Evolutionary conservation across 1,140 invertebrate species (phyloP).

Genomic region (Drosophila auraria): DNA sequence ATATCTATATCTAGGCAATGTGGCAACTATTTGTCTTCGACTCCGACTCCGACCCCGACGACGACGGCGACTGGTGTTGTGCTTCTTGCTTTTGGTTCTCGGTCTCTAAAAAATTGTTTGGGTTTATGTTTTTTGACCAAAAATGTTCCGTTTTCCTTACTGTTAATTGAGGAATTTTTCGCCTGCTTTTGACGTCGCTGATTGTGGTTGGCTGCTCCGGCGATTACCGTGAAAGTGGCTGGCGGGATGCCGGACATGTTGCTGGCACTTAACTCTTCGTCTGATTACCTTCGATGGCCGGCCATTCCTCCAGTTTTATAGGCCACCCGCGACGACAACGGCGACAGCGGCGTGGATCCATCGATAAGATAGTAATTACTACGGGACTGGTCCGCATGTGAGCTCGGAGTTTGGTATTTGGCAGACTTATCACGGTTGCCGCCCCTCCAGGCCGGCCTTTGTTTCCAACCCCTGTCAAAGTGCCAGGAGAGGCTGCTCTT

Average conservation of each 20-base stretch:
- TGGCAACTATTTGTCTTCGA: slow-evolving; percentile 60
- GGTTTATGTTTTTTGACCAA: slow-evolving; percentile 23
- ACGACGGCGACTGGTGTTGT: slow-evolving; percentile 16
- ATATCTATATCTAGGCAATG: slow-evolving; percentile 64
- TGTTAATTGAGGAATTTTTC: slow-evolving; percentile 13
- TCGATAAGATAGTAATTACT: slow-evolving; percentile 75
- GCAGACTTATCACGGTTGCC: slow-evolving; percentile 26
- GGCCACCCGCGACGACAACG: slow-evolving; percentile 21
- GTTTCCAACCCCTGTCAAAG: slow-evolving; percentile 6
- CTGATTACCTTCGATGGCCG: slow-evolving; percentile 19
- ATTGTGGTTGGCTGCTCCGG: slow-evolving; percentile 40
- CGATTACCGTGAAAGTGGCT: slow-evolving; percentile 62
- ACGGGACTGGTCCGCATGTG: slow-evolving; percentile 22
- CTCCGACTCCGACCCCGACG: slow-evolving; percentile 14
- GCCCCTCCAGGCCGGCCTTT: slow-evolving; percentile 15
- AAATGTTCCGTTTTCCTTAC: slow-evolving; percentile 9
- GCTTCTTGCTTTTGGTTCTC: background rate
- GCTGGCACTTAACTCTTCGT: slow-evolving; percentile 51
- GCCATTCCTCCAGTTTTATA: slow-evolving; percentile 62
- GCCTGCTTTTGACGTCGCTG: slow-evolving; percentile 15
- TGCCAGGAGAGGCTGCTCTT: too few relatives aligned
- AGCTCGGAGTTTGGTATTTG: slow-evolving; percentile 41
- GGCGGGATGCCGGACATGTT: slow-evolving; percentile 64
- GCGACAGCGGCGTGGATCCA: background rate
- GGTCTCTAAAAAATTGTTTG: slow-evolving; percentile 15